A percentile compares a stretch with the other conserved stretches of the same genome.
phyloP scores from a whole-genome alignment of 2,888 invertebrate genomes.

The Agrenia bidenticulata region DNA sequence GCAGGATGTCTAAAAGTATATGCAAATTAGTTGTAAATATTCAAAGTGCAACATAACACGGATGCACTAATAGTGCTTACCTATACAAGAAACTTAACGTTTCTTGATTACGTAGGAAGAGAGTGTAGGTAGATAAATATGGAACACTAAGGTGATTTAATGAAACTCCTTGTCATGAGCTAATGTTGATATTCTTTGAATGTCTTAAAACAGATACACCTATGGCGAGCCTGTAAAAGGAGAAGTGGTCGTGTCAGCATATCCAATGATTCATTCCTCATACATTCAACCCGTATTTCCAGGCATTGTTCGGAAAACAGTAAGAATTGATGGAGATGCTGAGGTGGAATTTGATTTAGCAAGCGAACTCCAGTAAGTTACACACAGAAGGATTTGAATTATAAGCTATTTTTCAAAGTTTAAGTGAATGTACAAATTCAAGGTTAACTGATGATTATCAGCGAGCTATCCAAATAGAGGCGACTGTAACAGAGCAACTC shows the following conservation, averaged over 20 bases:
- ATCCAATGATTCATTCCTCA: constrained; percentile 77
- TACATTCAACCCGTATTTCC: constrained; percentile 77
- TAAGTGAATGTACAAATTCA: constrained; percentile 20
- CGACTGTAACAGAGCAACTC: constrained; percentile 84
- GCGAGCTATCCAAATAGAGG: constrained; percentile 79
- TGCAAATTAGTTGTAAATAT: constrained; percentile 20
- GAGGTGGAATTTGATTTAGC: constrained; percentile 75
- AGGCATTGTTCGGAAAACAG: constrained; percentile 61
- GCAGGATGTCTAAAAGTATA: constrained; percentile 17
- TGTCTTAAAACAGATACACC: constrained; percentile 65
- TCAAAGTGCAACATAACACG: neutral
- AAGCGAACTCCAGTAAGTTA: constrained; percentile 62
- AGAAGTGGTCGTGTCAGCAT: constrained; percentile 78
- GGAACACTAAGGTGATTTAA: no score
- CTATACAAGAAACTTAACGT: neutral
- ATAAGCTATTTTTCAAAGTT: neutral
- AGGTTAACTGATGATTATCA: constrained; percentile 78
- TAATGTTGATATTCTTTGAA: no score
- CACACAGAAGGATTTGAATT: neutral
- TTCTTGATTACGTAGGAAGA: no score
- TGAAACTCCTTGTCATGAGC: no score
- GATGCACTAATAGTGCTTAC: constrained; percentile 1
- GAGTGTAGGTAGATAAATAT: no score
- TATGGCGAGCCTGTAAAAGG: constrained; percentile 85
- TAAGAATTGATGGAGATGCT: constrained; percentile 72